Evolutionary conservation across 2,113 vertebrate species (phyloP), one percentile per base, ranked within the genome.

Genomic region (Halichoeres trimaculatus): DNA sequence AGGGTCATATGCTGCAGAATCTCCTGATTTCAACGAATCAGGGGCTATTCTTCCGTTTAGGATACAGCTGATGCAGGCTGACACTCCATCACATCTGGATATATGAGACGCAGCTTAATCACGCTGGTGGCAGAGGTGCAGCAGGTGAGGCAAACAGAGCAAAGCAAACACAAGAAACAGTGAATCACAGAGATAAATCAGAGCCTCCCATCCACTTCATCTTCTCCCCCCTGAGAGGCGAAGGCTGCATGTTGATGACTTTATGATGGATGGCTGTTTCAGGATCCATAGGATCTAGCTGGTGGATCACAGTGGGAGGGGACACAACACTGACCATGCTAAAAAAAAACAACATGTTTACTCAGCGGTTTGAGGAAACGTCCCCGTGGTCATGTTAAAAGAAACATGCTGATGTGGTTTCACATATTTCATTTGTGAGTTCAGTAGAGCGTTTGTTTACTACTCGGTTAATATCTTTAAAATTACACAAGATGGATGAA

Each of bases 211-310:
- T 64, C 17, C 70, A 13, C 53, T 85, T 38, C 48, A 85, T 86
- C 75, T 73, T 41, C 43, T 66, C 59, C 22, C 24, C n/a, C 70
- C 45, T 47, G 84, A 80, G 75, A 79, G 84, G 54, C 51, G 61
- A 78, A 78, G 81, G 73, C 77, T 70, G 79, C 52, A 55, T 71
- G 83, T 51, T 88, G 87, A 88, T 84, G 85, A 83, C 78, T 88
- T 87, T 88, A 57, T 88, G 90, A 92, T 87, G 83, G 75, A 89
- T 88, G 85, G 38, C 52, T 20, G 83, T 64, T 63, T 86, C 68
- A 55, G 58, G 20, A 68, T 58, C 52, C 52, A 75, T 85, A 65
- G 69, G 59, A 74, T 52, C 41, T 7, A 13, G 16, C 51, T 59
- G 80, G 88, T 86, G 59, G 63, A 87, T 85, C 71, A 73, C 36